Evolutionary conservation across 2,113 vertebrate genomes (phyloP).

Genomic region (Eidolon helvum): DNA sequence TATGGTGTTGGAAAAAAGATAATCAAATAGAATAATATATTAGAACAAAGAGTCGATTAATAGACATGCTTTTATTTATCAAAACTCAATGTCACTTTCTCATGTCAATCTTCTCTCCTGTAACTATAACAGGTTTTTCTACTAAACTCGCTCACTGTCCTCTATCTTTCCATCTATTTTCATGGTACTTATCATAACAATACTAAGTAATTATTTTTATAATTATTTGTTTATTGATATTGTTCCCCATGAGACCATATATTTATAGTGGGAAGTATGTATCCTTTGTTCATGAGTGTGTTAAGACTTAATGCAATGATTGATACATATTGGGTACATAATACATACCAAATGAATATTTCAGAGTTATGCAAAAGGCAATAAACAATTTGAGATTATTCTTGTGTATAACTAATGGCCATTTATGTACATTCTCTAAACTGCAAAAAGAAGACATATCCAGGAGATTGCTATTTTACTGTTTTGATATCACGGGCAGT

Average conservation of each 20-base stretch:
- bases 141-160: neutral
- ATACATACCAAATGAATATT: neutral
- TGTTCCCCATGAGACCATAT: neutral
- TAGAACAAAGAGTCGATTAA: neutral
- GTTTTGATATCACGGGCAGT: neutral
- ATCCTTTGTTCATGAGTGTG: neutral
- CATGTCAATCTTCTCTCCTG: neutral
- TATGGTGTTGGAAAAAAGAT: neutral
- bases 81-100: neutral
- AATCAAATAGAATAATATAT: neutral
- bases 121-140: neutral
- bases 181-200: neutral
- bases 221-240: neutral
- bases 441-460: neutral
- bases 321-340: neutral
- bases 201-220: neutral
- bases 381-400: conserved; percentile 7
- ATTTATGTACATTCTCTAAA: neutral
- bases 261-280: neutral
- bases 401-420: neutral
- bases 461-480: neutral
- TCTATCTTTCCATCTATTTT: neutral
- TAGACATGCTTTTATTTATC: neutral
- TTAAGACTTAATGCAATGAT: neutral
- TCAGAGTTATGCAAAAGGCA: neutral